Percentiles rank a stretch among this genome's conserved stretches.
Conservation (phyloP, 2,888 invertebrate species). For the Eudasyphora cyanicolor region DNA sequence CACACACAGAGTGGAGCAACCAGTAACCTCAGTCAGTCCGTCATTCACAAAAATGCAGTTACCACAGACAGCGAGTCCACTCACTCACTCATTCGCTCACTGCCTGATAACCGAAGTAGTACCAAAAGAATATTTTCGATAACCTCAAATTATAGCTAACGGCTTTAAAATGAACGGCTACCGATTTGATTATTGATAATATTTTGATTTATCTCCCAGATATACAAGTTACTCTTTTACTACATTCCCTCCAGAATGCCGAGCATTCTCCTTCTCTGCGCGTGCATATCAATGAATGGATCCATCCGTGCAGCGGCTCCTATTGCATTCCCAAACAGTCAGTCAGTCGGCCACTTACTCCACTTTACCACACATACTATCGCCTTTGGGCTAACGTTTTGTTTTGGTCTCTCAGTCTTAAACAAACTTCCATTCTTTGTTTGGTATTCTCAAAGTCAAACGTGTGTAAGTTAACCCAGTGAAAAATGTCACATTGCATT, state of each 20-base stretch:
- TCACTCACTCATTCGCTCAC: no score
- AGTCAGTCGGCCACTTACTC: background rate
- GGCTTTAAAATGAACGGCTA: conserved; percentile 71
- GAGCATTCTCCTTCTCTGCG: conserved; percentile 32
- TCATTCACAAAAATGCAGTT: no score
- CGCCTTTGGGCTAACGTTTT: conserved; percentile 30
- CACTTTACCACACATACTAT: conserved; percentile 44
- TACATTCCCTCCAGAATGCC: conserved; percentile 4
- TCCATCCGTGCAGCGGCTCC: background rate
- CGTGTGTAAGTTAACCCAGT: background rate
- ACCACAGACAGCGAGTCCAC: background rate
- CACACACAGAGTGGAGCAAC: background rate
- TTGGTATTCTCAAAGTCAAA: background rate
- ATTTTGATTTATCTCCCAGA: conserved; percentile 75
- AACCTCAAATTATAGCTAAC: conserved; percentile 57
- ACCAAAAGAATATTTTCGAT: background rate
- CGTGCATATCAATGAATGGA: conserved; percentile 10
- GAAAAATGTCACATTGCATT: no score
- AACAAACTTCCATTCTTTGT: conserved; percentile 17
- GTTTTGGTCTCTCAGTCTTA: background rate
- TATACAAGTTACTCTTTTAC: conserved; percentile 67
- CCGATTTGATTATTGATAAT: conserved; percentile 77
- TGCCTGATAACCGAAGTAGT: background rate
- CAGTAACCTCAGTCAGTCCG: background rate
- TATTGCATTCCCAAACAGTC: background rate